These are phyloP conservation scores for Telmatochromis sp. DNA, from an alignment of 2,113 vertebrate species.

Conservation along the genomic window DNA sequence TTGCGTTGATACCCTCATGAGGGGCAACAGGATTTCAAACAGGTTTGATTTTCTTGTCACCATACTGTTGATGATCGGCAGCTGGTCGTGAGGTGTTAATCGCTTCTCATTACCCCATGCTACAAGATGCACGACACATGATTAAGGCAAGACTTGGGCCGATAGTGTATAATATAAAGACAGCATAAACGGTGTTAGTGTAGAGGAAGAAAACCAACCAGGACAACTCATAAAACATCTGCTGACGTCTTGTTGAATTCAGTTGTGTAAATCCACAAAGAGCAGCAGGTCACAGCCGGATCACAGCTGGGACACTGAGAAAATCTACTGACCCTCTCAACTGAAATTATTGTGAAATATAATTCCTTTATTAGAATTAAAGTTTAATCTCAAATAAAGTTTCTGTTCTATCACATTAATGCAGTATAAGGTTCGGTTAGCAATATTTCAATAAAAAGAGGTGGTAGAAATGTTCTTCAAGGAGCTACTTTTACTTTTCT, in stretches of 20 bases:
- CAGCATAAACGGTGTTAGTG: neutral
- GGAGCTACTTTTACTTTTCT: neutral
- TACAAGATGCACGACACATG: neutral
- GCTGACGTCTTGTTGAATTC: neutral
- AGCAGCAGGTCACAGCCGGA: accelerated
- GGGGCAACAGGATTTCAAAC: neutral
- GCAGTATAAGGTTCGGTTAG: neutral
- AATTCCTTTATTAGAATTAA: neutral
- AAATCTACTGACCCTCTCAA: neutral
- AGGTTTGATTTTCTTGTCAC: neutral
- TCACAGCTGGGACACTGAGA: neutral
- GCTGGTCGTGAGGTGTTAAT: neutral
- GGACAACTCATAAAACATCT: neutral
- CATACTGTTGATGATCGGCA: neutral
- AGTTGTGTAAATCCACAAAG: too few relatives aligned
- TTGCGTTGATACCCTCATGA: accelerated
- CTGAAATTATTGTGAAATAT: neutral
- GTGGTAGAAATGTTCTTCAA: neutral
- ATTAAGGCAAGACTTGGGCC: neutral
- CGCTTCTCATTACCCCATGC: neutral
- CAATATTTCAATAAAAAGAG: neutral
- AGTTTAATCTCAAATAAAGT: neutral
- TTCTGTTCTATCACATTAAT: neutral
- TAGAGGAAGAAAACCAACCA: neutral
- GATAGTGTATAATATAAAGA: neutral